These are phyloP conservation scores for Phataginus tricuspis DNA, from an alignment of 2,797 vertebrate species.

Conservation along the genomic window DNA sequence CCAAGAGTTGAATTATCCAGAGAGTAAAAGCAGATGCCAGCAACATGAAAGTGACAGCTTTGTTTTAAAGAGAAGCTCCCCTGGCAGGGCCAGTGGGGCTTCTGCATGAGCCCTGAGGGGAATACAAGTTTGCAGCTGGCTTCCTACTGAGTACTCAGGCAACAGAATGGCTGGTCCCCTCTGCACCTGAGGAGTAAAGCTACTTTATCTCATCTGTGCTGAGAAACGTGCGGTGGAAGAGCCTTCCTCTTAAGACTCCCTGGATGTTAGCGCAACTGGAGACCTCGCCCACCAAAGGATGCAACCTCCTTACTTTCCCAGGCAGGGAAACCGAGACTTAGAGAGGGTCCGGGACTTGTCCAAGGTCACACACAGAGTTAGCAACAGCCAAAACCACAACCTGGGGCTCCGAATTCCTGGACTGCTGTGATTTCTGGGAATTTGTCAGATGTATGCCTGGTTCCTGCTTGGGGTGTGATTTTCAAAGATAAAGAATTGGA, in stretches of 20 bases:
- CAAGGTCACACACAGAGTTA: not conserved
- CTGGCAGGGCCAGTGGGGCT: not conserved
- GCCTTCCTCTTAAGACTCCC: not conserved
- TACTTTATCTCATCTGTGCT: not conserved
- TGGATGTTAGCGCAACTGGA: not conserved
- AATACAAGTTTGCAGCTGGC: constrained; percentile 51
- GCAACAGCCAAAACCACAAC: not conserved
- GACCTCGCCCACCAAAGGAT: not conserved
- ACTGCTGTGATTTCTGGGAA: constrained; percentile 1
- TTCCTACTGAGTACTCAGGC: constrained; percentile 57
- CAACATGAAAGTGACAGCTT: constrained; percentile 64
- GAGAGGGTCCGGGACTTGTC: not conserved
- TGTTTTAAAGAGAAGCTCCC: constrained; percentile 39
- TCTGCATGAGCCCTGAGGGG: not conserved
- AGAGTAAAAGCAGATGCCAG: constrained; percentile 17
- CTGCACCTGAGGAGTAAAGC: not conserved
- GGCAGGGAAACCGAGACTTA: not conserved
- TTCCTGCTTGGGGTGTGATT: not conserved
- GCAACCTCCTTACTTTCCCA: not conserved
- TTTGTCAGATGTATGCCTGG: not conserved
- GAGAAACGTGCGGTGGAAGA: not conserved
- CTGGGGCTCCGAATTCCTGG: not conserved
- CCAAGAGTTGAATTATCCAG: constrained; percentile 18
- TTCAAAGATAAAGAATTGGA: not conserved
- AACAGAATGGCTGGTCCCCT: not conserved